phyloP scores from a whole-genome alignment of 2,888 invertebrate species.

The Dynastes hyllus region DNA sequence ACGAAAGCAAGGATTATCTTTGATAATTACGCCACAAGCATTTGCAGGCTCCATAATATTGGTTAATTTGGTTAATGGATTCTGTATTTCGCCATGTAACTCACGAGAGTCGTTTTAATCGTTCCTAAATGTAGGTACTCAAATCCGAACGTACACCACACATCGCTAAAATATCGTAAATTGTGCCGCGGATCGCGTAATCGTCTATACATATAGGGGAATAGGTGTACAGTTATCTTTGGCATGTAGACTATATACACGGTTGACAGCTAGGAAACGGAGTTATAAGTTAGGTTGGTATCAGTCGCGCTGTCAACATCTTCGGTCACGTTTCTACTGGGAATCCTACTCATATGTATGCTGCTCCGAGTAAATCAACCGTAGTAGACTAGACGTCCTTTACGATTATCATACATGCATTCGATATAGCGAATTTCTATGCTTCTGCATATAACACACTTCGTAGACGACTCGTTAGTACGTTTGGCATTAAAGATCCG shows the following conservation, averaged over 20 bases:
- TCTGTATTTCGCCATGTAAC: too few relatives aligned
- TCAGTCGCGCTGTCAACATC: constrained; percentile 29
- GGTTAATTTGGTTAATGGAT: too few relatives aligned
- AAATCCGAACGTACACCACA: constrained; percentile 36
- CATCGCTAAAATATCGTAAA: constrained; percentile 47
- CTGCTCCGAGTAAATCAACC: constrained; percentile 24
- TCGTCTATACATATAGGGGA: constrained; percentile 53
- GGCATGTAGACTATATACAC: constrained; percentile 30
- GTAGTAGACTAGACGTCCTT: constrained; percentile 22
- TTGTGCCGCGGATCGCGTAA: constrained; percentile 46
- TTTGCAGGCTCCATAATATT: too few relatives aligned
- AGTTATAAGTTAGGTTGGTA: constrained; percentile 33
- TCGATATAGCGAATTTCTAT: background rate
- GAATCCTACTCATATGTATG: constrained; percentile 33
- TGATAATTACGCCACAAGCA: too few relatives aligned
- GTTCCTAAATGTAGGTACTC: background rate
- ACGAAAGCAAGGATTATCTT: too few relatives aligned
- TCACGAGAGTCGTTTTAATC: too few relatives aligned
- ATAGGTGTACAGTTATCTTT: constrained; percentile 55
- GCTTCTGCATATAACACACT: too few relatives aligned
- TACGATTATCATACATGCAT: constrained; percentile 6
- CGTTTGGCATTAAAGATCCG: too few relatives aligned
- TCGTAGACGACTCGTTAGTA: too few relatives aligned
- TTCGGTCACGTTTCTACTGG: constrained; percentile 37
- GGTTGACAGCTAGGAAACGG: constrained; percentile 21